A percentile compares a stretch with the other conserved stretches of the same genome.
Conservation (phyloP, 2,113 vertebrate species). For the Apodemus sylvaticus region DNA sequence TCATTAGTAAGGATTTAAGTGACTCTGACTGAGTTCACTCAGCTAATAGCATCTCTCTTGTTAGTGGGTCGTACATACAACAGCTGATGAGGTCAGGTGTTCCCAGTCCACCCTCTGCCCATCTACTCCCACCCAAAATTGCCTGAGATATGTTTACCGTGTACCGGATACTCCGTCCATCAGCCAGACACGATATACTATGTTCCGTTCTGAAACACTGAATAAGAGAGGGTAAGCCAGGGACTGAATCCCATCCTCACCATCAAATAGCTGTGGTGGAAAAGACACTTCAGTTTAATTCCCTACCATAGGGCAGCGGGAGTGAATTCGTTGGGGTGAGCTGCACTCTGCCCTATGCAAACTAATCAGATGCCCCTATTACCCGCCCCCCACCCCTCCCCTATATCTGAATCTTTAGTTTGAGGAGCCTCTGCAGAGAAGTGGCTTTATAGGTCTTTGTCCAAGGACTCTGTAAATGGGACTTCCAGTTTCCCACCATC, state of each 20-base stretch:
- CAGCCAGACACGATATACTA: not conserved
- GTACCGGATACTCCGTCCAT: not conserved
- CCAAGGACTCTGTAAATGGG: slow-evolving; percentile 65
- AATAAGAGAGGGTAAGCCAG: not conserved
- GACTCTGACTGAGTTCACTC: not conserved
- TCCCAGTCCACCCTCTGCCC: not conserved
- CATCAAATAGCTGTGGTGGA: not conserved
- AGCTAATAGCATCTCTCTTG: not conserved
- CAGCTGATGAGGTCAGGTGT: not conserved
- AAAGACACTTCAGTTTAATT: not conserved
- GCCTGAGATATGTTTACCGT: not conserved
- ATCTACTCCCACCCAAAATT: too few species aligned
- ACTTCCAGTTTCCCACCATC: not conserved
- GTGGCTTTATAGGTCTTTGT: not conserved
- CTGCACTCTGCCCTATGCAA: not conserved
- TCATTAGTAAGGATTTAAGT: not conserved
- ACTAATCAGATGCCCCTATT: not conserved
- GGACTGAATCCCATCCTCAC: not conserved
- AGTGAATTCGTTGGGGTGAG: not conserved
- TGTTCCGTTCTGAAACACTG: not conserved
- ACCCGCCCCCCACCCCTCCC: too few species aligned
- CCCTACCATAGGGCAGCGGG: not conserved
- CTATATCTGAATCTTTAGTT: not conserved
- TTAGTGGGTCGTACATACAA: not conserved
- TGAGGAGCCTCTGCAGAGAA: not conserved